Percentiles rank a stretch among this genome's conserved stretches.
These are phyloP conservation scores for Oikopleura dioica DNA, from an alignment of 23 tunicate genomes.

Conservation along the genomic window DNA sequence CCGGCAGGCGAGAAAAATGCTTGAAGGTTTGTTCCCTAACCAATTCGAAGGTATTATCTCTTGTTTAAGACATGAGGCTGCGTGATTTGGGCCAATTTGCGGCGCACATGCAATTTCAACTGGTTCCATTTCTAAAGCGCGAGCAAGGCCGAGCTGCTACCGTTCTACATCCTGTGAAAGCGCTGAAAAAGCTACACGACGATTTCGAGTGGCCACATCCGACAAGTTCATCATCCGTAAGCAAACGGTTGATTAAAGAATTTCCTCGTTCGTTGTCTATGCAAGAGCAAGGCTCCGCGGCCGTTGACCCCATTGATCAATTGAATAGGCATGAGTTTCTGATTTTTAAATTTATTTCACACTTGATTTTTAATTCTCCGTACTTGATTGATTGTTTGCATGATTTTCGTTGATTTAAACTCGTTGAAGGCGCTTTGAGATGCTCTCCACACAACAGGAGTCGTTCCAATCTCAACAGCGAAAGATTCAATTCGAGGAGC, in stretches of 20 bases:
- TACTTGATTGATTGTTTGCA: no score
- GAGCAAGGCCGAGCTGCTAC: slow-evolving; percentile 67
- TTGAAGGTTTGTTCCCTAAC: no score
- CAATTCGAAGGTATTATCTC: no score
- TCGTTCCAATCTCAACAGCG: background rate
- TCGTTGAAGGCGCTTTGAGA: background rate
- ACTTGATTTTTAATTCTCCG: no score
- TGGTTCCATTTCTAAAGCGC: slow-evolving; percentile 60
- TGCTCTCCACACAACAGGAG: background rate
- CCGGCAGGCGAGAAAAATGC: slow-evolving; percentile 74
- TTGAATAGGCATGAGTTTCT: no score
- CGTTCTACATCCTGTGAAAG: slow-evolving; percentile 26
- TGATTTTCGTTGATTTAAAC: no score
- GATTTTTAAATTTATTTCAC: no score
- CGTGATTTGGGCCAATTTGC: slow-evolving; percentile 56
- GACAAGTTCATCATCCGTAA: background rate
- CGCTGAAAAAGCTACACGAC: slow-evolving; percentile 31
- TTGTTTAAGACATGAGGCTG: slow-evolving; percentile 32
- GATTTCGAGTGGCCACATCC: slow-evolving; percentile 82
- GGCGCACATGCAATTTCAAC: slow-evolving; percentile 53
- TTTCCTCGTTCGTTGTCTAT: no score
- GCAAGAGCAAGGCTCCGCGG: no score
- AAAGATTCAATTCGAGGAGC: background rate
- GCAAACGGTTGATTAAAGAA: no score
- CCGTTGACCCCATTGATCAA: no score